A percentile compares a stretch with the other conserved stretches of the same genome.
Conservation (phyloP, 2,113 vertebrate genomes). For the Lampris incognitus region DNA sequence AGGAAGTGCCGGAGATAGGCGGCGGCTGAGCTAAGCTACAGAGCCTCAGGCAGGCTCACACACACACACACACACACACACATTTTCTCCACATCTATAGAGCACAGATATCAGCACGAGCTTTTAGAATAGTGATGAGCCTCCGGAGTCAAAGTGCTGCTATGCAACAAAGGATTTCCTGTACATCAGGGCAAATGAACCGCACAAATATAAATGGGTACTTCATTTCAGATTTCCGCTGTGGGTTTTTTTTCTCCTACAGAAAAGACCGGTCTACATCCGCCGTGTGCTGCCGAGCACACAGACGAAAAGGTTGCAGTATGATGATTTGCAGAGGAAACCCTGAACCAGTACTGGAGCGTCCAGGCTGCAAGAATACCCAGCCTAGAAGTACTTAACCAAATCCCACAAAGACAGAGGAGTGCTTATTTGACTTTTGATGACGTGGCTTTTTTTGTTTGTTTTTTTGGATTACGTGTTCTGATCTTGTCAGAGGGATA, state of each 20-base stretch:
- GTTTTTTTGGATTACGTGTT: too few relatives aligned
- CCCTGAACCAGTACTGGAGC: too few relatives aligned
- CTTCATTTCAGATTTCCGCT: conserved; percentile 18
- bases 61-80: conserved; percentile 1
- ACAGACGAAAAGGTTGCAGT: not conserved
- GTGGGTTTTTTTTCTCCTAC: not conserved
- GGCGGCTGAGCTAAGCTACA: not conserved
- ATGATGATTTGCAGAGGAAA: too few relatives aligned
- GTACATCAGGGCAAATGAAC: not conserved
- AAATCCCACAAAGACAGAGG: conserved; percentile 24
- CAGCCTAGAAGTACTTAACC: conserved; percentile 12
- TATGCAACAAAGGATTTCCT: not conserved
- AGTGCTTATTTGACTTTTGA: not conserved
- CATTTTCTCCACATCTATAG: not conserved
- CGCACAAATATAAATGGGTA: not conserved
- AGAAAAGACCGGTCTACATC: not conserved
- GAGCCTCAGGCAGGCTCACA: not conserved
- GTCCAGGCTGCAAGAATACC: conserved; percentile 1
- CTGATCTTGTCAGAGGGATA: too few relatives aligned
- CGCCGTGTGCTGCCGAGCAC: not conserved
- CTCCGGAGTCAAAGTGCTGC: not conserved
- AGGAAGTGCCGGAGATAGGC: not conserved
- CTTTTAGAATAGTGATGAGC: conserved; percentile 26
- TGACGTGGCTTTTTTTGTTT: conserved; percentile 5
- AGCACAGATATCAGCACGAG: not conserved